Conservation (phyloP, 2,113 vertebrate genomes). For the Gopherus evgoodei region DNA sequence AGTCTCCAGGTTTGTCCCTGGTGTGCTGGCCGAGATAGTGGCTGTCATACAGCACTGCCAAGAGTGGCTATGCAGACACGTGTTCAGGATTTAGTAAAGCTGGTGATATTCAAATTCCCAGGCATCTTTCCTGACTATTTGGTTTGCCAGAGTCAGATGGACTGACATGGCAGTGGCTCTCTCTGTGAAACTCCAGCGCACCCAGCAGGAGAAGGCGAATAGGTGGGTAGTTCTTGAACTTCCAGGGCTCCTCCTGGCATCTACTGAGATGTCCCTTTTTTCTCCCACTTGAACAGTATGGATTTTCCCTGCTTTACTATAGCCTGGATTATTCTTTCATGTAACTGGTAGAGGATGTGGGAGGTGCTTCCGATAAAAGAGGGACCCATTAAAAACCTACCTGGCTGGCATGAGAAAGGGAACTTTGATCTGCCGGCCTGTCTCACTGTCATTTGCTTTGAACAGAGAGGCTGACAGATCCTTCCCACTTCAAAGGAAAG, state of each 20-base stretch:
- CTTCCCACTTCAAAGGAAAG: slow-evolving; percentile 21
- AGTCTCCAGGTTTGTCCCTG: neutral
- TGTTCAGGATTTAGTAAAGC: neutral
- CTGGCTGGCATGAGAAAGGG: neutral
- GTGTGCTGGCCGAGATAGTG: neutral
- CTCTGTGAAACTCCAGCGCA: neutral
- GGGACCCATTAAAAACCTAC: neutral
- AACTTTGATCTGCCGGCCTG: neutral
- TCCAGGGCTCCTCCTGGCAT: neutral
- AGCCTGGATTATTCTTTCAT: neutral
- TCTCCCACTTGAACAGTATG: neutral
- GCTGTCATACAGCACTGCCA: neutral
- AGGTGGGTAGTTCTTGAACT: neutral
- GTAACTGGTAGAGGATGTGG: neutral
- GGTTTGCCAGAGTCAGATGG: neutral
- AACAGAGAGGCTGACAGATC: neutral
- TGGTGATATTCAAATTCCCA: neutral
- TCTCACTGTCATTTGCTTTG: neutral
- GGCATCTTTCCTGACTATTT: neutral
- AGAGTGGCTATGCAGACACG: neutral
- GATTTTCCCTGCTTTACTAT: neutral
- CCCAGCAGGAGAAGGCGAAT: neutral
- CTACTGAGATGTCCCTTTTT: neutral
- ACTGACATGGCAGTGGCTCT: neutral
- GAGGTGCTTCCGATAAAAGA: neutral